Percentiles rank a stretch among this genome's conserved stretches.
phyloP scores from a whole-genome alignment of 2,888 invertebrate genomes.

The Synergus gifuensis region DNA sequence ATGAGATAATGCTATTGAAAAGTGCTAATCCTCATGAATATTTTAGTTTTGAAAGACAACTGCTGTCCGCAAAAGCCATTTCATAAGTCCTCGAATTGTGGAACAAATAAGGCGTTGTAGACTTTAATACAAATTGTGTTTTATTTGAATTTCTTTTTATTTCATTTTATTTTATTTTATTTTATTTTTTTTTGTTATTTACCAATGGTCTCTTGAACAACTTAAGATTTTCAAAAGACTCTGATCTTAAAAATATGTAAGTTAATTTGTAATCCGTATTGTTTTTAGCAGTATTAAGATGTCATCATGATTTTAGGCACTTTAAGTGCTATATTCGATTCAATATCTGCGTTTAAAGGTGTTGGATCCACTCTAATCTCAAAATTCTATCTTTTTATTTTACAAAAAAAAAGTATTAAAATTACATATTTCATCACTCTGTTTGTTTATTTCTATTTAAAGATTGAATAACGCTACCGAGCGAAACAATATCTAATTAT shows the following conservation, averaged over 20 bases:
- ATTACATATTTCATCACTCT: too few relatives aligned
- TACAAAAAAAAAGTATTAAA: too few relatives aligned
- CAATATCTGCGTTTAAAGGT: background rate
- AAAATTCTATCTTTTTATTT: too few relatives aligned
- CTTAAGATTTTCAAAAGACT: background rate
- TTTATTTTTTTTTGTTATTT: constrained; percentile 9
- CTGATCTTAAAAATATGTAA: background rate
- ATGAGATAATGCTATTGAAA: constrained; percentile 31
- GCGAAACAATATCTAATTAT: too few relatives aligned
- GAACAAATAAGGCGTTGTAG: constrained; percentile 13
- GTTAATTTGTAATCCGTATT: background rate
- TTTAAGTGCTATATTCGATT: constrained; percentile 16
- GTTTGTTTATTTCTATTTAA: too few relatives aligned
- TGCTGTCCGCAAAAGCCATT: constrained; percentile 9
- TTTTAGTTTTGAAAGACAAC: constrained; percentile 31
- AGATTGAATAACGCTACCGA: too few relatives aligned
- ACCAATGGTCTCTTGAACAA: constrained; percentile 1
- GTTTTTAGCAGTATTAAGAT: constrained; percentile 34
- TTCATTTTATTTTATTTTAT: background rate
- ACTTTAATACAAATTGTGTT: background rate
- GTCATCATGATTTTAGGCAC: constrained; percentile 22
- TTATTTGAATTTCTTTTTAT: constrained; percentile 14
- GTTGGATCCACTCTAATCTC: too few relatives aligned
- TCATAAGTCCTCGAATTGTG: background rate
- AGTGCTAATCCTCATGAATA: constrained; percentile 18